Percentiles rank a stretch among this genome's conserved stretches.
phyloP scores from a whole-genome alignment of 2,888 invertebrate species.

The Julus scanicus region DNA sequence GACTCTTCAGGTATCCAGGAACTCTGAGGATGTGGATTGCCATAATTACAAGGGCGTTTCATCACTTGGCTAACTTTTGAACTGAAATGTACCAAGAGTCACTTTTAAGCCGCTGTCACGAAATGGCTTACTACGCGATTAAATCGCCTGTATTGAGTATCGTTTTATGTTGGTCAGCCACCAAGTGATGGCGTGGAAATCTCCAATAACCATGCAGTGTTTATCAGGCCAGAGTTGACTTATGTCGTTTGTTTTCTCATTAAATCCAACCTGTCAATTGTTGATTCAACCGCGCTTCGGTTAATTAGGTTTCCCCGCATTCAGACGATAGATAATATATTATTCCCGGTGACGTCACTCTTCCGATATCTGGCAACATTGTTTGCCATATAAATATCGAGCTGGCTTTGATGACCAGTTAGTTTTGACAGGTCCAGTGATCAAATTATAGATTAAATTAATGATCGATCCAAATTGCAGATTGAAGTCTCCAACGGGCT shows the following conservation, averaged over 20 bases:
- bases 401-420: conserved; percentile 32
- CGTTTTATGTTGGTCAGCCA: too few species aligned
- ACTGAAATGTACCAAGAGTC: too few species aligned
- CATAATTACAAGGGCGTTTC: too few species aligned
- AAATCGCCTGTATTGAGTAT: too few species aligned
- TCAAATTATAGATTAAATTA: conserved; percentile 42
- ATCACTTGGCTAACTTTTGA: too few species aligned
- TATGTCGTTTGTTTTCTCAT: not conserved
- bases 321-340: not conserved
- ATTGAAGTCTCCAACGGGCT: conserved; percentile 10
- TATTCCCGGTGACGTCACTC: conserved; percentile 31
- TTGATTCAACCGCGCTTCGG: not conserved
- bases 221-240: too few species aligned
- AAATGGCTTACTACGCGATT: too few species aligned
- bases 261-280: not conserved
- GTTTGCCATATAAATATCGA: not conserved
- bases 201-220: too few species aligned
- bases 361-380: not conserved
- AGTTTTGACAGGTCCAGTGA: conserved; percentile 35
- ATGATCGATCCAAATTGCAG: conserved; percentile 5
- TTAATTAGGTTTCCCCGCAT: conserved; percentile 10
- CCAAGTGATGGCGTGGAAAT: too few species aligned
- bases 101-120: too few species aligned
- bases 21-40: too few species aligned
- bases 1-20: too few species aligned